Evolutionary conservation across 2,113 vertebrate species (phyloP), one percentile per base, ranked within the genome.

Genomic region (Gymnobelideus leadbeateri): DNA sequence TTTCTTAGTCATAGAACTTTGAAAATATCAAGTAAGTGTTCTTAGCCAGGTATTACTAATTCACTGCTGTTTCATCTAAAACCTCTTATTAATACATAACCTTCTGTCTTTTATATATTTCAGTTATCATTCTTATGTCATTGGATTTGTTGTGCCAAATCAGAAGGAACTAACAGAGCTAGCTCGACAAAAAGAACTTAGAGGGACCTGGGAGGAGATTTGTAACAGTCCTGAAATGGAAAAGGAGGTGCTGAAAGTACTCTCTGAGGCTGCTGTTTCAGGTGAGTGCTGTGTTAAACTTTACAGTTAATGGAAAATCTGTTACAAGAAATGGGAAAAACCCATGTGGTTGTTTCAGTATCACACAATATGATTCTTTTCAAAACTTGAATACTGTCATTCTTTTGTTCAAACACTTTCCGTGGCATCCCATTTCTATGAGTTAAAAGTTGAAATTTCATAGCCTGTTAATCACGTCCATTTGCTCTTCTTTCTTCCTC

Each of bases 71-170:
- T 43, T 23, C 6, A 43, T 43, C n/a, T 23, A 43, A 43, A 84
- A 43, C 6, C 14, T 43, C 5, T 84, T 84, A n/a, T n/a, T 77
- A 43, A 43, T 84, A 0, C 19, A 43, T 84, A 19, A 8, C 19
- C 37, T 43, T 1, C 31, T 97, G 0, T 37, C 0, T 94, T 94
- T 95, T 96, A 21, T 98, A 0, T 95, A 53, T 98, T 98, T 93
- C 98, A 99, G 99, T 96, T 99, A 99, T 26, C 99, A 99, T 98
- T 99, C 99, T 21, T 99, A 99, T 0, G 99, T 99, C 97, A 99
- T 99, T 98, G 99, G 99, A 97, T 99, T 99, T 96, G 98, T 99
- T 98, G 99, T 99, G 98, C 99, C 99, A 98, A 99, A 99, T 98
- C 99, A 99, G 98, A 99, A 99, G 98, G 99, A 99, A 77, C 98